Evolutionary conservation across 1,140 invertebrate species (phyloP).

Genomic region (Phortica variegata): DNA sequence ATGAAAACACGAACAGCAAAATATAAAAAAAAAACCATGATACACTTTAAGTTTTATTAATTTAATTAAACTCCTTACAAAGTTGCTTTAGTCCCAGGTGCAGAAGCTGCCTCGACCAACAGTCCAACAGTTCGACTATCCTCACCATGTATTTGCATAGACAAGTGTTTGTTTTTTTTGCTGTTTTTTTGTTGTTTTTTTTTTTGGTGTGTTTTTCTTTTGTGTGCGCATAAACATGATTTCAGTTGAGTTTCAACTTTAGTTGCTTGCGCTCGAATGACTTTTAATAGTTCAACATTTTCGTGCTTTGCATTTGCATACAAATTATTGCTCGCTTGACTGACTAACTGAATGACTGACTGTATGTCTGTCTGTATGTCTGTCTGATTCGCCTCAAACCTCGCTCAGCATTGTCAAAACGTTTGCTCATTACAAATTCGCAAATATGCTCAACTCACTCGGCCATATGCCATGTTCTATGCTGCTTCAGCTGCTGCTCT

Average conservation of each 20-base stretch:
- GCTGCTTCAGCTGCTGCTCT: no score
- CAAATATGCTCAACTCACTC: no score
- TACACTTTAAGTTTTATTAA: constrained; percentile 52
- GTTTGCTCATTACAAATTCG: no score
- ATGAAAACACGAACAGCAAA: background rate
- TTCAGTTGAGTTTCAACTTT: constrained; percentile 39
- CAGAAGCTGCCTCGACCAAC: no score
- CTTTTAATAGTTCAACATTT: constrained; percentile 50
- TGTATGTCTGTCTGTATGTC: background rate
- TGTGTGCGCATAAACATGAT: constrained; percentile 46
- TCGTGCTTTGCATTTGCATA: constrained; percentile 51
- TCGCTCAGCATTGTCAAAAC: no score
- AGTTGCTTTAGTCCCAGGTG: constrained; percentile 33
- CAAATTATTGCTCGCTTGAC: constrained; percentile 52
- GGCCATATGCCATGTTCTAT: no score
- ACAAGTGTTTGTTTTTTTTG: constrained; percentile 48
- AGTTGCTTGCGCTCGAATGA: constrained; percentile 51
- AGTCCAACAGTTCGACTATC: constrained; percentile 14
- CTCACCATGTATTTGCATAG: no score
- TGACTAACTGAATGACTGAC: constrained; percentile 33
- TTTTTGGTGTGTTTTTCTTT: no score
- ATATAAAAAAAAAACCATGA: constrained; percentile 5
- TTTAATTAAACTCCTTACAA: constrained; percentile 55
- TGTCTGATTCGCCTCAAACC: background rate
- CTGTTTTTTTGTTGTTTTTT: constrained; percentile 5